phyloP scores from a whole-genome alignment of 2,888 invertebrate genomes.

The Anorthoa munda region DNA sequence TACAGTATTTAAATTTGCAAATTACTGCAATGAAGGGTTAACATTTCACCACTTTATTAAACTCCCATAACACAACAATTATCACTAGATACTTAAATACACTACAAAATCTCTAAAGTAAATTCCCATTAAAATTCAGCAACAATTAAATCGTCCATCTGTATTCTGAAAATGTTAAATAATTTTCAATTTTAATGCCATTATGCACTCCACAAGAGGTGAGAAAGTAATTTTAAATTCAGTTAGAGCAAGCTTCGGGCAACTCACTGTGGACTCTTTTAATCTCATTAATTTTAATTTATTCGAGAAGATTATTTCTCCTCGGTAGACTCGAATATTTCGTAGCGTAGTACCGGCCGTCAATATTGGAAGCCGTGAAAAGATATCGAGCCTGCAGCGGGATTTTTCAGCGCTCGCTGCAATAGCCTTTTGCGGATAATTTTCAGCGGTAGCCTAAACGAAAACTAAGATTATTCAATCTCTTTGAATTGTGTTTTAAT shows the following conservation, averaged over 20 bases:
- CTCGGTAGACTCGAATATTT: conserved; percentile 81
- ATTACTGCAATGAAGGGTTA: neutral
- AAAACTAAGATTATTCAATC: conserved; percentile 11
- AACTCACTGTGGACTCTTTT: conserved; percentile 82
- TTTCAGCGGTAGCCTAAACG: conserved; percentile 1
- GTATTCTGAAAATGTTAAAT: conserved; percentile 69
- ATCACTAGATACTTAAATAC: conserved; percentile 13
- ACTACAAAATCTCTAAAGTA: conserved; percentile 24
- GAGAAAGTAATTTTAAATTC: conserved; percentile 89
- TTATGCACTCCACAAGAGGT: conserved; percentile 88
- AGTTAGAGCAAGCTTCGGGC: conserved; percentile 80
- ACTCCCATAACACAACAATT: conserved; percentile 13
- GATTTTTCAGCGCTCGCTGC: conserved; percentile 34
- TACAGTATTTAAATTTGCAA: neutral
- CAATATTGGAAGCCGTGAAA: conserved; percentile 61
- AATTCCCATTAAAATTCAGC: conserved; percentile 44
- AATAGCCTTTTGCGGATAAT: conserved; percentile 20
- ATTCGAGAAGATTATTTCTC: conserved; percentile 87
- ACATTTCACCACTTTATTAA: neutral
- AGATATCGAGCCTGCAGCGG: conserved; percentile 32
- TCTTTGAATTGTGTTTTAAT: neutral
- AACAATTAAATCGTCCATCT: conserved; percentile 68
- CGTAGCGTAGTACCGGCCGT: conserved; percentile 61
- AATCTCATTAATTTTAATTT: conserved; percentile 90
- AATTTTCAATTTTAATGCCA: conserved; percentile 85